A percentile compares a stretch with the other conserved stretches of the same genome.
Evolutionary conservation across 2,888 invertebrate genomes (phyloP).

Genomic region (Octodonta nipae): DNA sequence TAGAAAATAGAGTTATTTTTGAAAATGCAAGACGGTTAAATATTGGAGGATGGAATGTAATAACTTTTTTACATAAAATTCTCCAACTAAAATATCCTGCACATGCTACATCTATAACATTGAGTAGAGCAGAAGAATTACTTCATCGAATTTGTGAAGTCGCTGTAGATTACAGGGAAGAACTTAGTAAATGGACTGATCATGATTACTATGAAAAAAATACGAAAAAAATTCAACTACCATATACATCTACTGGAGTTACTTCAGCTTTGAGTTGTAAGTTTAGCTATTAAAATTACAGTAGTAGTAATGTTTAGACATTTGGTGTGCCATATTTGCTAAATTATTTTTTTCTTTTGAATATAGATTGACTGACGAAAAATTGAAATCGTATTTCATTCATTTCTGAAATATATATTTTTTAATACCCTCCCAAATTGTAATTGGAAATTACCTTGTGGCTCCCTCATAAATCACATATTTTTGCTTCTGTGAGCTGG

Average conservation of each 20-base stretch:
- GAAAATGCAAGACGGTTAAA: slow-evolving; percentile 68
- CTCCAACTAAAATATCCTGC: slow-evolving; percentile 88
- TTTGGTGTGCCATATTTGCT: too few species aligned
- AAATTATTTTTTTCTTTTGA: too few species aligned
- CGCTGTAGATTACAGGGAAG: slow-evolving; percentile 64
- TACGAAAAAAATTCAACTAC: slow-evolving; percentile 75
- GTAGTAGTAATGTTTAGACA: too few species aligned
- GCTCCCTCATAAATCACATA: too few species aligned
- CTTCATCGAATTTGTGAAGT: slow-evolving; percentile 68
- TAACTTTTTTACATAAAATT: slow-evolving; percentile 70
- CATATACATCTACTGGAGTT: slow-evolving; percentile 54
- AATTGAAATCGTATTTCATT: too few species aligned
- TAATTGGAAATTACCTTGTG: too few species aligned
- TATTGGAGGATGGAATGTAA: slow-evolving; percentile 71
- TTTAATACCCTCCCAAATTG: too few species aligned
- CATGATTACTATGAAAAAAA: slow-evolving; percentile 69
- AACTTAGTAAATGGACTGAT: slow-evolving; percentile 68
- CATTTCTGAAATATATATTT: too few species aligned
- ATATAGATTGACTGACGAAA: too few species aligned
- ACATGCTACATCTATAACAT: slow-evolving; percentile 75
- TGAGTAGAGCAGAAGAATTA: slow-evolving; percentile 76
- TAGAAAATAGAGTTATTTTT: slow-evolving; percentile 55
- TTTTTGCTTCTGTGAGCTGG: too few species aligned
- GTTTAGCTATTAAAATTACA: too few species aligned
- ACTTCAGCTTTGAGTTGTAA: slow-evolving; percentile 50